phyloP scores from a whole-genome alignment of 2,113 vertebrate species.

The Lampris incognitus region DNA sequence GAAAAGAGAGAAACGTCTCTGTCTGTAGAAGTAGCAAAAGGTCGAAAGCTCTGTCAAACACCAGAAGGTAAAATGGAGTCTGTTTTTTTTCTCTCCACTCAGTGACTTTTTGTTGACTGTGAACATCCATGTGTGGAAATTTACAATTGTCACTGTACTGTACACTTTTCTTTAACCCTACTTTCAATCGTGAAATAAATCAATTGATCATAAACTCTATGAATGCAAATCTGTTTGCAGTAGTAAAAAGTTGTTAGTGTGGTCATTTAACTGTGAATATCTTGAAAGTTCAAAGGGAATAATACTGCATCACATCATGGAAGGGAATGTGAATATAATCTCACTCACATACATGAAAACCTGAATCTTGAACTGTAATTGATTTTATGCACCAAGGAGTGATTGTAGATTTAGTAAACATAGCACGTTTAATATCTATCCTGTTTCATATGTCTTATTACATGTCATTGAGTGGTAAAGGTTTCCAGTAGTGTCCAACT shows the following conservation, averaged over 20 bases:
- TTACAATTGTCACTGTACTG: conserved; percentile 59
- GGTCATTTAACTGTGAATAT: conserved; percentile 22
- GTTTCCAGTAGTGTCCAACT: no score
- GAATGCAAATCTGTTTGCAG: conserved; percentile 61
- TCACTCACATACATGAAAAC: conserved; percentile 39
- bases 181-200: conserved; percentile 82
- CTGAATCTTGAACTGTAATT: conserved; percentile 18
- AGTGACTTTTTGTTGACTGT: conserved; percentile 64
- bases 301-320: conserved; percentile 1
- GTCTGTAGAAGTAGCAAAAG: conserved; percentile 34
- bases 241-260: conserved; percentile 4
- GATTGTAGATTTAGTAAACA: conserved; percentile 36
- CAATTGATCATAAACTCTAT: conserved; percentile 68
- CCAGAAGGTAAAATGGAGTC: conserved; percentile 64
- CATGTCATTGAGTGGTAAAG: no score
- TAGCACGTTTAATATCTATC: neutral
- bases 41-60: conserved; percentile 25
- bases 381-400: conserved; percentile 48
- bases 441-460: neutral
- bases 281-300: conserved; percentile 7
- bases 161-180: conserved; percentile 68
- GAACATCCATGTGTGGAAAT: conserved; percentile 63
- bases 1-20: conserved; percentile 82
- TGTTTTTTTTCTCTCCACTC: conserved; percentile 44
- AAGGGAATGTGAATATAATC: conserved; percentile 4